These are phyloP conservation scores for Notospermus geniculatus DNA, from an alignment of 1,140 invertebrate species.

Conservation along the genomic window DNA sequence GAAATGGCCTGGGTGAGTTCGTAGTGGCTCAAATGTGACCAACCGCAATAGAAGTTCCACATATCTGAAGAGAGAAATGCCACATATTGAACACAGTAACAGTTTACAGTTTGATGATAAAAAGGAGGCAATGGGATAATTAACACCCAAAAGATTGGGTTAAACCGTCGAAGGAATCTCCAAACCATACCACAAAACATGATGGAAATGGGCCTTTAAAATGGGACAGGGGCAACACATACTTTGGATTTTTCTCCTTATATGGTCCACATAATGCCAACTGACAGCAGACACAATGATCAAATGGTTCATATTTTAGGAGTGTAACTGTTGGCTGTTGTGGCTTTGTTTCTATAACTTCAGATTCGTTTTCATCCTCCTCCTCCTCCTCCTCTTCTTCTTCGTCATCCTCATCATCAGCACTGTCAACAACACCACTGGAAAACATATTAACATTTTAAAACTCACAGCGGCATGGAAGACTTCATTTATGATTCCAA, in stretches of 20 bases:
- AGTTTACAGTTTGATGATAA: background rate
- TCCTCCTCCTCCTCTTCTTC: conserved; percentile 18
- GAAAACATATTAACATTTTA: too few relatives aligned
- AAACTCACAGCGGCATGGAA: too few relatives aligned
- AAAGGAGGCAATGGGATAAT: background rate
- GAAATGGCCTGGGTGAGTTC: conserved; percentile 40
- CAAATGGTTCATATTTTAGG: conserved; percentile 14
- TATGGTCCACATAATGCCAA: conserved; percentile 40
- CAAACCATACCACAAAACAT: background rate
- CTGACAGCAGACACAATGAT: conserved; percentile 43
- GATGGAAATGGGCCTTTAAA: background rate
- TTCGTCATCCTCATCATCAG: background rate
- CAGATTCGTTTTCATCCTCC: conserved; percentile 26
- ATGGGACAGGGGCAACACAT: conserved; percentile 12
- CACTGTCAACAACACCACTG: background rate
- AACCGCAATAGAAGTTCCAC: conserved; percentile 35
- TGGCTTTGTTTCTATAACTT: conserved; percentile 16
- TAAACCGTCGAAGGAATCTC: background rate
- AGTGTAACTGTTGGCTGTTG: background rate
- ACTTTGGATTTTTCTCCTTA: conserved; percentile 37
- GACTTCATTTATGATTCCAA: background rate
- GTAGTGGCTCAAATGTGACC: conserved; percentile 39
- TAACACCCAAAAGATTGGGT: background rate
- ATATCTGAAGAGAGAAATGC: conserved; percentile 34
- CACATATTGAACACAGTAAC: background rate